phyloP scores from a whole-genome alignment of 1,140 invertebrate genomes.

The Nasonia giraulti region DNA sequence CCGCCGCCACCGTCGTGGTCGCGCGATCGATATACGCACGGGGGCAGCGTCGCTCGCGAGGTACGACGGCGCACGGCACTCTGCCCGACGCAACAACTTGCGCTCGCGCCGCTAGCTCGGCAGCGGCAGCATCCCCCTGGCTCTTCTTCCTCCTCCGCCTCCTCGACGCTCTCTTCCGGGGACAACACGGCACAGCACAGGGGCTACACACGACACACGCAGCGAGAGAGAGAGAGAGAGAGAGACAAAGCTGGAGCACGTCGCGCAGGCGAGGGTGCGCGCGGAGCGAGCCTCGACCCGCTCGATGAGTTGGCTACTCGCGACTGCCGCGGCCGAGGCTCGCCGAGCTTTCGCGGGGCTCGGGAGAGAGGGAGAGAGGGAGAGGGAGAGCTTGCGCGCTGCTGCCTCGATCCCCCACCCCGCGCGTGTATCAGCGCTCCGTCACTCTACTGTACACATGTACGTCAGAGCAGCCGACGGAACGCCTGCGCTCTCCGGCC shows the following conservation, averaged over 20 bases:
- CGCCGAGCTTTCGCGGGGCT: conserved; percentile 58
- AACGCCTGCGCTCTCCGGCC: too few species aligned
- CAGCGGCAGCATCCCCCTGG: not conserved
- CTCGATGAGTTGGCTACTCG: conserved; percentile 69
- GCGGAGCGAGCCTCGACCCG: conserved; percentile 57
- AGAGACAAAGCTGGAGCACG: not conserved
- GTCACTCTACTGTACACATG: not conserved
- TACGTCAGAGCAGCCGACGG: too few species aligned
- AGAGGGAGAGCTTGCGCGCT: conserved; percentile 60
- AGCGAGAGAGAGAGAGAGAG: not conserved
- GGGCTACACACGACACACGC: not conserved
- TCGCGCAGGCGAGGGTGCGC: not conserved
- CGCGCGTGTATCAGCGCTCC: conserved; percentile 50
- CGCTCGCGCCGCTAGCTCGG: not conserved
- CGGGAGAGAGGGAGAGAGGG: conserved; percentile 58
- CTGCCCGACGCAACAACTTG: not conserved
- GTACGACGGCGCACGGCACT: not conserved
- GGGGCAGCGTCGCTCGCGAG: not conserved
- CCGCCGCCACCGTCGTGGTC: not conserved
- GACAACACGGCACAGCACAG: too few species aligned
- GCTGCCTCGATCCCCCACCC: conserved; percentile 49
- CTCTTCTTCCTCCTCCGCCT: not conserved
- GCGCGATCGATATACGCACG: too few species aligned
- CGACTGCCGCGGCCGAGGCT: conserved; percentile 66
- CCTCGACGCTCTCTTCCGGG: too few species aligned